Evolutionary conservation across 2,113 vertebrate species (phyloP).

Genomic region (Sterna hirundo): DNA sequence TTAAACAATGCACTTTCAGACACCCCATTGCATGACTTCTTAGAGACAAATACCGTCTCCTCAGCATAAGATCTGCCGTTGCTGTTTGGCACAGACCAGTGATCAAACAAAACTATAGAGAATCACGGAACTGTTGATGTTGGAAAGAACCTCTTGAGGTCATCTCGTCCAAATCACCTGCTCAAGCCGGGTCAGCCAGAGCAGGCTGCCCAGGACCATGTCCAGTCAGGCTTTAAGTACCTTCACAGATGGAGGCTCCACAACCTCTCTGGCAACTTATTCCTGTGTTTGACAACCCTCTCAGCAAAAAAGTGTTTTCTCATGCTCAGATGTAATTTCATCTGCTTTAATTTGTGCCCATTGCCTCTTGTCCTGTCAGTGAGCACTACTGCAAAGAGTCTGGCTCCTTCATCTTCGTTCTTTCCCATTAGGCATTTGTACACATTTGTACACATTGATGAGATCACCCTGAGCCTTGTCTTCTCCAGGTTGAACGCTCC

Average conservation of each 20-base stretch:
- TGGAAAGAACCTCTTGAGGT: neutral
- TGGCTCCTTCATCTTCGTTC: neutral
- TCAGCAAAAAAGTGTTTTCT: neutral
- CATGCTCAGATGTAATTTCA: neutral
- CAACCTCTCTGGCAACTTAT: neutral
- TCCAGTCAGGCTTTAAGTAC: neutral
- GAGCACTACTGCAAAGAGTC: neutral
- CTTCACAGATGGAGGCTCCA: neutral
- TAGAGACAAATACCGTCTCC: neutral
- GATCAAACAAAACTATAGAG: neutral
- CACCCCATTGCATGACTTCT: neutral
- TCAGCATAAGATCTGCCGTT: neutral
- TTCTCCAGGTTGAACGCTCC: neutral
- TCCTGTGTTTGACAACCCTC: neutral
- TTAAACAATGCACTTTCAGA: neutral
- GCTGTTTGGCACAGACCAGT: neutral
- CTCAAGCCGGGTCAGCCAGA: neutral
- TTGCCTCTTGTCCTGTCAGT: neutral
- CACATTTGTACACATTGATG: neutral
- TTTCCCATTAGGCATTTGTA: neutral
- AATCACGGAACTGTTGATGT: neutral
- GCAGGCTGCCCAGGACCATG: neutral
- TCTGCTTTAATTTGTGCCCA: neutral
- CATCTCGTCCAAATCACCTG: neutral
- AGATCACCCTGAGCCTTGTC: neutral